A percentile compares a stretch with the other conserved stretches of the same genome.
Evolutionary conservation across 2,113 vertebrate species (phyloP).

Genomic region (Apistogramma diplotaenia): DNA sequence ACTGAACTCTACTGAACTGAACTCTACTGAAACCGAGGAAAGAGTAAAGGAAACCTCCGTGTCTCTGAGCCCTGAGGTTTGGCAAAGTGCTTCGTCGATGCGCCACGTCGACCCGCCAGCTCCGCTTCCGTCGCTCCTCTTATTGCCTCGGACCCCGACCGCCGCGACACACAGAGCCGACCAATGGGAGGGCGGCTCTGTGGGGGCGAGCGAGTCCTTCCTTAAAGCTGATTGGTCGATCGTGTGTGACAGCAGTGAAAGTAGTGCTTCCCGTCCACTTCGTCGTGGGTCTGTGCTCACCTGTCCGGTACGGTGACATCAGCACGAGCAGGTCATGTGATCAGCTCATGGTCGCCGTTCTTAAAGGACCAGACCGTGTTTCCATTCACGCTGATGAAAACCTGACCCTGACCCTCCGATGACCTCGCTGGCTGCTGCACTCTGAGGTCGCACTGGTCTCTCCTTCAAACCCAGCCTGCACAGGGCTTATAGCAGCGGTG

Average conservation of each 20-base stretch:
- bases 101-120: constrained; percentile 3
- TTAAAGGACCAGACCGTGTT: constrained; percentile 1
- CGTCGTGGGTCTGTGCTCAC: neutral
- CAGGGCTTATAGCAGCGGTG: neutral
- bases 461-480: neutral
- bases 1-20: neutral
- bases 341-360: neutral
- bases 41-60: constrained; percentile 59
- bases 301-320: neutral
- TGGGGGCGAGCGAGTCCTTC: neutral
- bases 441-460: neutral
- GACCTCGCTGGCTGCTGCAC: neutral
- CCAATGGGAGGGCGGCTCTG: constrained; percentile 7
- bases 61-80: constrained; percentile 69
- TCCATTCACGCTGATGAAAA: too few species aligned
- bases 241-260: neutral
- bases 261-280: neutral
- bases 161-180: neutral
- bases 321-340: neutral
- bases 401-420: too few species aligned
- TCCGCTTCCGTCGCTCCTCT: constrained; percentile 14
- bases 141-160: constrained; percentile 27
- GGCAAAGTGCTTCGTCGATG: constrained; percentile 65
- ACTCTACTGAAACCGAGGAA: constrained; percentile 44
- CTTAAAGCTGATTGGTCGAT: constrained; percentile 17